Conservation (phyloP, 2,113 vertebrate genomes). For the Glaucidium brasilianum region DNA sequence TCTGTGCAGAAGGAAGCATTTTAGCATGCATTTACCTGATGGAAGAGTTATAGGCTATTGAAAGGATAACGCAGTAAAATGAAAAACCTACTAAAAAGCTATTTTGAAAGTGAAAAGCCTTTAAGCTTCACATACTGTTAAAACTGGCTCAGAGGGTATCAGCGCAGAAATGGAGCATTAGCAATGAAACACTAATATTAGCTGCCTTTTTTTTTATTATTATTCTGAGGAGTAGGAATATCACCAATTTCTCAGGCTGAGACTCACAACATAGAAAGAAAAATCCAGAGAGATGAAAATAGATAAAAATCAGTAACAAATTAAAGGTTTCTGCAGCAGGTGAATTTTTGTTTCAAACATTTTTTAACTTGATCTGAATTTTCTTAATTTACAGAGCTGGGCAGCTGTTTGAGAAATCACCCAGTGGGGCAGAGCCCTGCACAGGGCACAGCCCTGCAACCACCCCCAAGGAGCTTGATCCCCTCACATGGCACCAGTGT, state of each 20-base stretch:
- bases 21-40: neutral
- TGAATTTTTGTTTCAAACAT: neutral
- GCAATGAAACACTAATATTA: neutral
- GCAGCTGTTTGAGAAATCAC: neutral
- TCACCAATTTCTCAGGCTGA: neutral
- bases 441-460: neutral
- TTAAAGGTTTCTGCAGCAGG: neutral
- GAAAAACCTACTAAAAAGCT: neutral
- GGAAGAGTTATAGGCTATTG: neutral
- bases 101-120: constrained; percentile 21
- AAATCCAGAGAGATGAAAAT: neutral
- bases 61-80: neutral
- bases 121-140: neutral
- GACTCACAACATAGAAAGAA: neutral
- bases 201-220: neutral
- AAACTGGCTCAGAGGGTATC: neutral
- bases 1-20: neutral
- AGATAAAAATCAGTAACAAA: neutral
- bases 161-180: neutral
- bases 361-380: neutral
- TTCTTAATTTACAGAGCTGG: neutral
- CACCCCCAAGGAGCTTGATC: neutral
- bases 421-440: neutral
- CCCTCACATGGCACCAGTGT: neutral
- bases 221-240: neutral